phyloP scores from a whole-genome alignment of 1,140 invertebrate species.

The Euura lappo region DNA sequence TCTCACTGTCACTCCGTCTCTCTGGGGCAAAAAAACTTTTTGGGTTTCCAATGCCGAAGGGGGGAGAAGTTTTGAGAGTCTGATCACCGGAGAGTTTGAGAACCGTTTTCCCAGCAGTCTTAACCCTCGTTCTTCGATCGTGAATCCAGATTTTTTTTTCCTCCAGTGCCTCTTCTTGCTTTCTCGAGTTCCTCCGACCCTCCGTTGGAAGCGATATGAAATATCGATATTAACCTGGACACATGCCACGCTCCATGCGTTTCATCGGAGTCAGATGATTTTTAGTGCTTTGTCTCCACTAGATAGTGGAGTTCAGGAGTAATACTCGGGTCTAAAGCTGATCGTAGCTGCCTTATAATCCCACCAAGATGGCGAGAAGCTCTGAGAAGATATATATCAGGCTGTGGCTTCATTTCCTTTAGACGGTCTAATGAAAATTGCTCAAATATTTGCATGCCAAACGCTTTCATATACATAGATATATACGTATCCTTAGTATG shows the following conservation, averaged over 20 bases:
- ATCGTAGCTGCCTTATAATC: neutral
- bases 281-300: too few species aligned
- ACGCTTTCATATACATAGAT: neutral
- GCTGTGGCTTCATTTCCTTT: neutral
- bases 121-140: neutral
- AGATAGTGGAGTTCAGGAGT: too few species aligned
- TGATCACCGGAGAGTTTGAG: neutral
- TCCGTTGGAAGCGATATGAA: neutral
- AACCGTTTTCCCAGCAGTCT: neutral
- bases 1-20: neutral
- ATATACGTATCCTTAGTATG: neutral
- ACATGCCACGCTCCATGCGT: neutral
- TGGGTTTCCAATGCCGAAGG: neutral
- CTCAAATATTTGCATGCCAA: constrained; percentile 1
- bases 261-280: too few species aligned
- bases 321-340: too few species aligned
- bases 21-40: neutral
- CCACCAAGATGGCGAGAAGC: neutral
- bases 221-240: neutral
- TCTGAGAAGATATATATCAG: neutral
- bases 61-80: neutral
- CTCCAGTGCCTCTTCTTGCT: neutral
- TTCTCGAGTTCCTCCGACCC: neutral
- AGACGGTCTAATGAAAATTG: neutral
- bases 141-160: neutral